Evolutionary conservation across 2,113 vertebrate species (phyloP).

Genomic region (Atrichornis clamosus): DNA sequence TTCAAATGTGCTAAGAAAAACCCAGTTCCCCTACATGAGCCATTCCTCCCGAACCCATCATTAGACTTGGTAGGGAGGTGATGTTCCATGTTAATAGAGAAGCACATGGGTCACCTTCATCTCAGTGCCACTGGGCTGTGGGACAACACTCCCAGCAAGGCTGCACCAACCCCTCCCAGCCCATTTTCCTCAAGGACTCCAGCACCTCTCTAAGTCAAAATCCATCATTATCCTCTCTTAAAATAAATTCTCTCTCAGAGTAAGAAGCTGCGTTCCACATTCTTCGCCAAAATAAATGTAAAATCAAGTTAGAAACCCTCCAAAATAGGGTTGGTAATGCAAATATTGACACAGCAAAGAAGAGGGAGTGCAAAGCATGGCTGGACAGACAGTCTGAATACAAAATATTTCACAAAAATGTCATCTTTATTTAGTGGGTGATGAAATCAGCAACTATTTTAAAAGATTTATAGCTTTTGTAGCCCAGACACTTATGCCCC

Average conservation of each 20-base stretch:
- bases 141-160: not conserved
- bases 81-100: not conserved
- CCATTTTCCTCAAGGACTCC: not conserved
- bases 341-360: slow-evolving; percentile 68
- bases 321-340: slow-evolving; percentile 60
- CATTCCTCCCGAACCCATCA: not conserved
- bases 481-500: not conserved
- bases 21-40: fast-evolving
- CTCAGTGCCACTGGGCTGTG: fast-evolving
- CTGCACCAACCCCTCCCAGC: not conserved
- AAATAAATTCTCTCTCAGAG: slow-evolving; percentile 23
- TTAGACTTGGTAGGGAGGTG: not conserved
- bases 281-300: slow-evolving; percentile 65
- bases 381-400: slow-evolving; percentile 44
- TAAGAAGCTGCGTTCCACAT: slow-evolving; percentile 7
- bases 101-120: not conserved
- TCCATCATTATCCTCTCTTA: slow-evolving; percentile 21
- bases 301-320: slow-evolving; percentile 53
- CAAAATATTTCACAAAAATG: slow-evolving; percentile 32
- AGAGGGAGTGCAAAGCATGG: slow-evolving; percentile 24
- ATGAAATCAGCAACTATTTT: slow-evolving; percentile 35
- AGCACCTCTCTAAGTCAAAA: slow-evolving; percentile 10
- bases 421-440: slow-evolving; percentile 47
- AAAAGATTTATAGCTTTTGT: slow-evolving; percentile 21
- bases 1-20: not conserved